phyloP scores from a whole-genome alignment of 2,888 invertebrate species.

The Volucella inanis region DNA sequence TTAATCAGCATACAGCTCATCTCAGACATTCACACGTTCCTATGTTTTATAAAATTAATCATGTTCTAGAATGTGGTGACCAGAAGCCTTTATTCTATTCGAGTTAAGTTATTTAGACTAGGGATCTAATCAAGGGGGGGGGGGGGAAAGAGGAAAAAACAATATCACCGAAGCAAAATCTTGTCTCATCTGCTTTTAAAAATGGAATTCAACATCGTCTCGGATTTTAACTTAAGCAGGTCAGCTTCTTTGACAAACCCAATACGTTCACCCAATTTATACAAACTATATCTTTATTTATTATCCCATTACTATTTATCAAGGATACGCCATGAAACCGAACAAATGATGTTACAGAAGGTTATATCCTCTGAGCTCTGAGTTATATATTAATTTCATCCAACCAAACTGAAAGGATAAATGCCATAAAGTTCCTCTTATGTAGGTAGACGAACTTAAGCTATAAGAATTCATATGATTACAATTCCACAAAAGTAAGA shows the following conservation, averaged over 20 bases:
- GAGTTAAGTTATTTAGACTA: not conserved
- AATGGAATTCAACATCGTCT: conserved; percentile 25
- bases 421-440: not conserved
- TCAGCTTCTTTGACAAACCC: not conserved
- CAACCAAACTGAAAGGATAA: conserved; percentile 7
- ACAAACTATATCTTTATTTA: conserved; percentile 24
- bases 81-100: not conserved
- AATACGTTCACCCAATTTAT: not conserved
- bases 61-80: not conserved
- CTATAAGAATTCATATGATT: conserved; percentile 32
- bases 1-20: too few relatives aligned
- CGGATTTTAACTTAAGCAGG: conserved; percentile 7
- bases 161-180: conserved; percentile 14
- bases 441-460: conserved; percentile 20
- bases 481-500: conserved; percentile 1
- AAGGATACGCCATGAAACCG: conserved; percentile 17
- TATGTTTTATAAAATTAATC: too few relatives aligned
- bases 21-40: too few relatives aligned
- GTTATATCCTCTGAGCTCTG: conserved; percentile 13
- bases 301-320: conserved; percentile 7
- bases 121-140: conserved; percentile 15
- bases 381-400: conserved; percentile 41
- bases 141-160: conserved; percentile 2
- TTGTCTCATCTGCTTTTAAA: not conserved
- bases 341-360: conserved; percentile 34